These are phyloP conservation scores for Cirrhinus molitorella DNA, from an alignment of 2,797 vertebrate genomes.

Conservation along the genomic window DNA sequence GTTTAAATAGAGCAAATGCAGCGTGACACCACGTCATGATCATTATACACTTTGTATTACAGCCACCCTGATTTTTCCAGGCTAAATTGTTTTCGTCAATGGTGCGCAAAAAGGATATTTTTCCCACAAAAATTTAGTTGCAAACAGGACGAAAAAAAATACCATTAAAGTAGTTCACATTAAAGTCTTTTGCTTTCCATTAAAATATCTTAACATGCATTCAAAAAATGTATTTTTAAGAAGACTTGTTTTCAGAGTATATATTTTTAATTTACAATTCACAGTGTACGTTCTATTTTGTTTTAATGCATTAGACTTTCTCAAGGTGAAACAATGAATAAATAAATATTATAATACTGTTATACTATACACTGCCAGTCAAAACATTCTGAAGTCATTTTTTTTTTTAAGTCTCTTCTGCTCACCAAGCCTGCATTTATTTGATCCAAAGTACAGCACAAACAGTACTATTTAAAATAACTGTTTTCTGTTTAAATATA, in stretches of 20 bases:
- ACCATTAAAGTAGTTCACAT: neutral
- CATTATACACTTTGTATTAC: neutral
- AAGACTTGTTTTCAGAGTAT: neutral
- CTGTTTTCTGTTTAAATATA: too few relatives aligned
- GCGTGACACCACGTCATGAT: neutral
- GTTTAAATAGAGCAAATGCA: conserved; percentile 5
- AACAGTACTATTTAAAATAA: too few relatives aligned
- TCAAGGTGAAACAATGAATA: too few relatives aligned
- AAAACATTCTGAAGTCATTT: too few relatives aligned
- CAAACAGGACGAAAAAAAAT: neutral
- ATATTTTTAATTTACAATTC: too few relatives aligned
- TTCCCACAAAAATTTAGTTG: neutral
- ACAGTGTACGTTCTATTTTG: too few relatives aligned
- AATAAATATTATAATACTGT: too few relatives aligned
- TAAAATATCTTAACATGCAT: neutral
- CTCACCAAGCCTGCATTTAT: too few relatives aligned
- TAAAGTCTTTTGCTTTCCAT: neutral
- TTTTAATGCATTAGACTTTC: too few relatives aligned
- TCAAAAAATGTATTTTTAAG: neutral
- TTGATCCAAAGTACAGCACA: too few relatives aligned
- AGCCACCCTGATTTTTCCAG: neutral
- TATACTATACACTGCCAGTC: too few relatives aligned
- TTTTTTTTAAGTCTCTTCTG: too few relatives aligned
- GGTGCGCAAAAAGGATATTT: neutral
- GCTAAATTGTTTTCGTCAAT: neutral